These are phyloP conservation scores for Tipula vernalis DNA, from an alignment of 2,888 invertebrate genomes.

Conservation along the genomic window DNA sequence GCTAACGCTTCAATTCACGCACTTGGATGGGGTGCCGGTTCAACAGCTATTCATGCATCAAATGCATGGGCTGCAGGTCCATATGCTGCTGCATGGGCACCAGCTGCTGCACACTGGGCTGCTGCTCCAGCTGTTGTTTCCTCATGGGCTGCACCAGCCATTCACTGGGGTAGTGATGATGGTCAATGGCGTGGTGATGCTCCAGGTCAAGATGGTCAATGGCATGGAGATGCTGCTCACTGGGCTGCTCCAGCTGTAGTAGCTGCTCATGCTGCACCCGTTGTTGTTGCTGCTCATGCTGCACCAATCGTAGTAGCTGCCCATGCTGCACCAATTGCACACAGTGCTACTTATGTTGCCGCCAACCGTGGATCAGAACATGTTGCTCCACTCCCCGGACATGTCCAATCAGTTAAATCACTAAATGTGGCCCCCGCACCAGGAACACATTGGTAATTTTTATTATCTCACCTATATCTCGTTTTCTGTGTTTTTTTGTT, in stretches of 20 bases:
- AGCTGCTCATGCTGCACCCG: constrained; percentile 33
- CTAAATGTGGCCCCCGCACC: neutral
- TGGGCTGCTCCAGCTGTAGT: constrained; percentile 27
- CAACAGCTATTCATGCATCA: neutral
- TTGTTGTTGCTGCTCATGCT: constrained; percentile 32
- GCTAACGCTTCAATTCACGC: constrained; percentile 30
- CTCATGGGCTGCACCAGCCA: constrained; percentile 17
- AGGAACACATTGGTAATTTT: constrained; percentile 29
- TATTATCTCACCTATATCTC: constrained; percentile 13
- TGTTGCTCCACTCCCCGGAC: neutral
- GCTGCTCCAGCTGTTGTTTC: constrained; percentile 30
- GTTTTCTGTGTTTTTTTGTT: neutral
- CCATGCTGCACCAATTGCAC: neutral
- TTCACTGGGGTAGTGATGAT: constrained; percentile 20
- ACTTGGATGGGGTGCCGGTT: constrained; percentile 9
- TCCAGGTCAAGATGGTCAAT: constrained; percentile 22
- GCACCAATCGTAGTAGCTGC: neutral
- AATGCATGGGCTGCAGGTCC: constrained; percentile 8
- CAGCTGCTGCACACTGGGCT: neutral
- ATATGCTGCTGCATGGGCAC: neutral
- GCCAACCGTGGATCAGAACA: constrained; percentile 5
- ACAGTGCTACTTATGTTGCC: neutral
- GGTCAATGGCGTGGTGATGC: constrained; percentile 21
- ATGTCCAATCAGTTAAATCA: constrained; percentile 7
- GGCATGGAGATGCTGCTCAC: constrained; percentile 23